Evolutionary conservation across 2,888 invertebrate genomes (phyloP).

Genomic region (Amphipoea oculea): DNA sequence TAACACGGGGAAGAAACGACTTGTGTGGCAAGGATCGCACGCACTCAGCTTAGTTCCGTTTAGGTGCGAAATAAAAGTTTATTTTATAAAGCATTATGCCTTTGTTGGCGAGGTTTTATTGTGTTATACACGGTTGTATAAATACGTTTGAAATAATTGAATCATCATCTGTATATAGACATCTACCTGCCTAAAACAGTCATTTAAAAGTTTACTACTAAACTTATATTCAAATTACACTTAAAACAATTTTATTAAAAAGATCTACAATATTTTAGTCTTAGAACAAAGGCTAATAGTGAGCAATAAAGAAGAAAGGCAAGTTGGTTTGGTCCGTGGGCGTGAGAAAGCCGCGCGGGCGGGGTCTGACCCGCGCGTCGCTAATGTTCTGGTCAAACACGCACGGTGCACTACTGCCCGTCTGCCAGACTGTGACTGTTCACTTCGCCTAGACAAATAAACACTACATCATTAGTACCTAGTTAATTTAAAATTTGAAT

Average conservation of each 20-base stretch:
- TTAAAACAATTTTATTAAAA: conserved; percentile 49
- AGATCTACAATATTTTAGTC: conserved; percentile 60
- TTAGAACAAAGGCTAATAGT: conserved; percentile 69
- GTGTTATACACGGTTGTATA: neutral
- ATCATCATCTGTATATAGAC: neutral
- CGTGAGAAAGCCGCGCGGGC: conserved; percentile 85
- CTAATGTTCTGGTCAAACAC: conserved; percentile 86
- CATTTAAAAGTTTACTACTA: conserved; percentile 8
- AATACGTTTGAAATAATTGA: conserved; percentile 4
- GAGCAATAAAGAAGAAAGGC: conserved; percentile 83
- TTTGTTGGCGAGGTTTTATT: conserved; percentile 32
- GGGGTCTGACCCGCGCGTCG: conserved; percentile 73
- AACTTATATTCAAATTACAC: conserved; percentile 10
- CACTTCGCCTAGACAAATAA: conserved; percentile 54
- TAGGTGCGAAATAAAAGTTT: conserved; percentile 71
- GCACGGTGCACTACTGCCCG: conserved; percentile 69
- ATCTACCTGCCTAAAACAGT: neutral
- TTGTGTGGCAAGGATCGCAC: conserved; percentile 83
- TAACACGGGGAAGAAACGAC: conserved; percentile 80
- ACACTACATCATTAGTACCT: conserved; percentile 59
- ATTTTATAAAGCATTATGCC: conserved; percentile 47
- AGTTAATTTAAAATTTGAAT: conserved; percentile 32
- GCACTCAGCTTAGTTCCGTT: conserved; percentile 79
- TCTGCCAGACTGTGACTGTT: conserved; percentile 56
- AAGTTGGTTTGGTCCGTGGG: conserved; percentile 76